These are phyloP conservation scores for Eptatretus burgeri DNA, from an alignment of 2,113 vertebrate genomes.

Conservation along the genomic window DNA sequence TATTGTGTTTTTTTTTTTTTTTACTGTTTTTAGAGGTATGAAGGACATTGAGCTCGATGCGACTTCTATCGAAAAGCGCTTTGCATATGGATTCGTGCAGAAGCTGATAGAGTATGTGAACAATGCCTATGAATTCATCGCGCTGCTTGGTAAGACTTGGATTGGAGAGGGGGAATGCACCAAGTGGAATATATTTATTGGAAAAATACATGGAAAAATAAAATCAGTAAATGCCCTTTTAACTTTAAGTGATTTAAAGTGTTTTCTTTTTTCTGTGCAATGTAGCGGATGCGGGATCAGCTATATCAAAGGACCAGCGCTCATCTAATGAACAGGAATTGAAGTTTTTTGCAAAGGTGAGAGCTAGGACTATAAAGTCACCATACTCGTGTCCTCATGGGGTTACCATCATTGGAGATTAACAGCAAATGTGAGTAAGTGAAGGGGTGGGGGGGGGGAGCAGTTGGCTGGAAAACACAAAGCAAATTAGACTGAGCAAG, in stretches of 20 bases:
- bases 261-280: too few relatives aligned
- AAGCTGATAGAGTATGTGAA: conserved; percentile 88
- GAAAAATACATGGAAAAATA: too few relatives aligned
- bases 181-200: too few relatives aligned
- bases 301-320: background rate
- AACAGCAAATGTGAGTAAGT: background rate
- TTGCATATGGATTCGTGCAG: conserved; percentile 82
- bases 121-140: conserved; percentile 81
- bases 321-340: conserved; percentile 91
- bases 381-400: too few relatives aligned
- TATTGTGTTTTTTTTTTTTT: background rate
- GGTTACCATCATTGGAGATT: background rate
- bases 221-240: too few relatives aligned
- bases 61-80: conserved; percentile 85
- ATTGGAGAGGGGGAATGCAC: too few relatives aligned
- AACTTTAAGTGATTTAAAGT: too few relatives aligned
- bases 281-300: background rate
- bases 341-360: conserved; percentile 97
- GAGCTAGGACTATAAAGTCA: conserved; percentile 7
- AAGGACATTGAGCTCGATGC: conserved; percentile 64
- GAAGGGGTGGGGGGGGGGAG: background rate
- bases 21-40: conserved; percentile 26
- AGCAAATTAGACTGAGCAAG: background rate
- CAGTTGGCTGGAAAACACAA: background rate
- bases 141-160: conserved; percentile 42